A percentile compares a stretch with the other conserved stretches of the same genome.
Conservation (phyloP, 2,113 vertebrate genomes). For the Speoplatyrhinus poulsoni region DNA sequence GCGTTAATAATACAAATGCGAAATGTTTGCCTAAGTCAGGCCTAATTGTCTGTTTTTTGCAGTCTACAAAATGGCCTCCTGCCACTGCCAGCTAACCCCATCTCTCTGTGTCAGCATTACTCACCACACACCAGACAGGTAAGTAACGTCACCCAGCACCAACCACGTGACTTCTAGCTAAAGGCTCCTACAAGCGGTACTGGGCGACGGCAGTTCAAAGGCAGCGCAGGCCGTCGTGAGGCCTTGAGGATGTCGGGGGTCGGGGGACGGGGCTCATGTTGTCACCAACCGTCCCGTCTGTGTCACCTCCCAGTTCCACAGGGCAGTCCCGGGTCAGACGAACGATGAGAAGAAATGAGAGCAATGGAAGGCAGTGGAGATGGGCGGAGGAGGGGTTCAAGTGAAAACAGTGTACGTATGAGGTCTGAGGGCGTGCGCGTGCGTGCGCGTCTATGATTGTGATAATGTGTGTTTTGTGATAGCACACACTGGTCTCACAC, state of each 20-base stretch:
- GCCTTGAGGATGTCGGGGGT: slow-evolving; percentile 54
- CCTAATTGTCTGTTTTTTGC: background rate
- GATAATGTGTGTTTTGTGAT: background rate
- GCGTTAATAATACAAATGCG: too few relatives aligned
- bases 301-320: slow-evolving; percentile 34
- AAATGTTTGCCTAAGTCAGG: too few relatives aligned
- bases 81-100: background rate
- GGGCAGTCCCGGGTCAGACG: slow-evolving; percentile 54
- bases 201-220: slow-evolving; percentile 63
- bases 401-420: slow-evolving; percentile 36
- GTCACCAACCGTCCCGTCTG: slow-evolving; percentile 63
- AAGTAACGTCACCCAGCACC: background rate
- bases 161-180: background rate
- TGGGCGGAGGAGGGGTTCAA: slow-evolving; percentile 45
- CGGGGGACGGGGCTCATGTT: slow-evolving; percentile 57
- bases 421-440: background rate
- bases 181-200: background rate
- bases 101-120: background rate
- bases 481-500: slow-evolving; percentile 27
- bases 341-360: slow-evolving; percentile 65
- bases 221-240: slow-evolving; percentile 39
- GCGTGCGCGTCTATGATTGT: background rate
- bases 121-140: too few relatives aligned
- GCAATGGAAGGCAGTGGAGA: slow-evolving; percentile 3
- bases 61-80: background rate